Evolutionary conservation across 2,113 vertebrate species (phyloP).

Genomic region (Centropus bengalensis): DNA sequence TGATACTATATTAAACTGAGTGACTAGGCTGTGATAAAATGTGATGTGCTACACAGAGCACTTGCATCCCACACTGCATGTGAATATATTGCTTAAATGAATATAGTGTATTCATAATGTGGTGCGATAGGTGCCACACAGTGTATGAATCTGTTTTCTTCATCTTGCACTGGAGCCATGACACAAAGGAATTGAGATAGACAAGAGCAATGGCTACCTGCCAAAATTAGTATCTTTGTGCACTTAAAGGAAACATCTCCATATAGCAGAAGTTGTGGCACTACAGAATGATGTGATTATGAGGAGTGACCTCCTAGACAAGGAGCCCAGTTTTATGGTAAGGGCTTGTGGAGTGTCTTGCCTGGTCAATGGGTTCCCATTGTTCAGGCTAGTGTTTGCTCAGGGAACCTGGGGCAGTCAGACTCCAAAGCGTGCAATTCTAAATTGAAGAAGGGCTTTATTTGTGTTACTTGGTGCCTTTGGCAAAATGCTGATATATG

Average conservation of each 20-base stretch:
- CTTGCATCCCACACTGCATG: not conserved
- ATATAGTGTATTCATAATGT: not conserved
- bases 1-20: not conserved
- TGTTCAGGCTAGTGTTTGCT: not conserved
- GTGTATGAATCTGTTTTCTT: not conserved
- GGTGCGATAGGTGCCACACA: not conserved
- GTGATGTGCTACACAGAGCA: not conserved
- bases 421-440: not conserved
- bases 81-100: constrained; percentile 1
- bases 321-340: not conserved
- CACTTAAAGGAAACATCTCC: not conserved
- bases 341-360: not conserved
- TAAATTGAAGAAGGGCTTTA: not conserved
- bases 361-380: not conserved
- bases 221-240: constrained; percentile 11
- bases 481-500: not conserved
- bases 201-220: constrained; percentile 3
- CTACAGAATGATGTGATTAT: not conserved
- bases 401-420: not conserved
- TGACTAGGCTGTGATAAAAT: not conserved
- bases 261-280: not conserved
- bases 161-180: not conserved
- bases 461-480: not conserved
- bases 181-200: not conserved
- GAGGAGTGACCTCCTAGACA: not conserved